Evolutionary conservation across 2,113 vertebrate species (phyloP).

Genomic region (Propithecus coquereli): DNA sequence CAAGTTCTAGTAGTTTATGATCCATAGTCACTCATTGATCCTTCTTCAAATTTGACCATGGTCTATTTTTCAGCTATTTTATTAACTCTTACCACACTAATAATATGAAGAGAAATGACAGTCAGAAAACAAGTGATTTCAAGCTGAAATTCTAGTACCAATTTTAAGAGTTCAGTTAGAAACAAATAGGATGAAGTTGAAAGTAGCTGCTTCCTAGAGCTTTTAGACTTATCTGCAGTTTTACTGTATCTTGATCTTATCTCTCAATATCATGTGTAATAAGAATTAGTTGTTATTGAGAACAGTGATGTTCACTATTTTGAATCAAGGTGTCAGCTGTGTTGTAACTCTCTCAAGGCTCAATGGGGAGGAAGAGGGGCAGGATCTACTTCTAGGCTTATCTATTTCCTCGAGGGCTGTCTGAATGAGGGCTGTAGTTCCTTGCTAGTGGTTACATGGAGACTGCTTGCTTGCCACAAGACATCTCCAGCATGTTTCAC

Average conservation of each 20-base stretch:
- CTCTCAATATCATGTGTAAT: neutral
- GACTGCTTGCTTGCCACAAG: neutral
- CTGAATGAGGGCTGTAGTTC: neutral
- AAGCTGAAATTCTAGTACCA: conserved; percentile 1
- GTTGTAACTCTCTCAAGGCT: neutral
- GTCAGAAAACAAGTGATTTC: neutral
- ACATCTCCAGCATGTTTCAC: neutral
- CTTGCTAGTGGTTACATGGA: neutral
- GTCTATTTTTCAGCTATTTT: neutral
- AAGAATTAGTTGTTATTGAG: neutral
- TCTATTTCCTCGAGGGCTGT: accelerated
- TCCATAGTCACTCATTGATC: neutral
- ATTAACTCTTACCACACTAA: neutral
- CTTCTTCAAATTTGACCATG: neutral
- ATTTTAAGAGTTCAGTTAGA: neutral
- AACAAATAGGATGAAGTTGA: neutral
- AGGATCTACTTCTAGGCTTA: neutral
- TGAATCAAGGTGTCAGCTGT: neutral
- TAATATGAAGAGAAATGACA: conserved; percentile 15
- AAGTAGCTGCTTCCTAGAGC: neutral
- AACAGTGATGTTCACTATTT: neutral
- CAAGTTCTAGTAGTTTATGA: neutral
- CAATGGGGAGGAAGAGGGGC: too few relatives aligned
- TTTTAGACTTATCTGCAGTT: neutral
- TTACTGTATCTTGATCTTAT: neutral